Percentiles rank a stretch among this genome's conserved stretches.
These are phyloP conservation scores for Ifrita kowaldi DNA, from an alignment of 2,113 vertebrate species.

Conservation along the genomic window DNA sequence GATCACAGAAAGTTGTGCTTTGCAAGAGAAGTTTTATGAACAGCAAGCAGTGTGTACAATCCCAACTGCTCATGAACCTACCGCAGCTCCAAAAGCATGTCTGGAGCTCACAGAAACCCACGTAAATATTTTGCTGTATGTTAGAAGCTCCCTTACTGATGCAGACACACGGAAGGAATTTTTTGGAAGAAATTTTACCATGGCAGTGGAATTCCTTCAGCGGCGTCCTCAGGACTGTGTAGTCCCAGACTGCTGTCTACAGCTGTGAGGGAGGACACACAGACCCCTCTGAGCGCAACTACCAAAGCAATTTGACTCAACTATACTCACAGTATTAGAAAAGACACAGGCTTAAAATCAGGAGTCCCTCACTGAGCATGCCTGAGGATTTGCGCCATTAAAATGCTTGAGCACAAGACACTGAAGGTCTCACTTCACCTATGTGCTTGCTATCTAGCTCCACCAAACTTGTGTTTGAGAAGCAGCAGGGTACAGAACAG, in stretches of 20 bases:
- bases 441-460: neutral
- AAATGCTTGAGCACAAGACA: neutral
- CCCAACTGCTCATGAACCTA: neutral
- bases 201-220: neutral
- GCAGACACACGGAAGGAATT: neutral
- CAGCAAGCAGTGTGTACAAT: neutral
- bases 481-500: neutral
- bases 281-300: neutral
- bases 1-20: neutral
- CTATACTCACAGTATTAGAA: neutral
- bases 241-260: neutral
- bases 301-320: neutral
- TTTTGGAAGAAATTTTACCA: neutral
- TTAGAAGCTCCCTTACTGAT: neutral
- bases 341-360: neutral
- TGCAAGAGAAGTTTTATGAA: neutral
- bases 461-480: neutral
- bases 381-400: neutral
- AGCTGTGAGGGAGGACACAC: neutral
- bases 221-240: neutral
- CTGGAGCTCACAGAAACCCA: neutral
- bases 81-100: neutral
- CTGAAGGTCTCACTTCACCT: neutral
- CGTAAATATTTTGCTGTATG: neutral
- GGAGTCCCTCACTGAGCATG: no score